A percentile compares a stretch with the other conserved stretches of the same genome.
Evolutionary conservation across 2,113 vertebrate species (phyloP).

Genomic region (Thamnophis sirtalis): DNA sequence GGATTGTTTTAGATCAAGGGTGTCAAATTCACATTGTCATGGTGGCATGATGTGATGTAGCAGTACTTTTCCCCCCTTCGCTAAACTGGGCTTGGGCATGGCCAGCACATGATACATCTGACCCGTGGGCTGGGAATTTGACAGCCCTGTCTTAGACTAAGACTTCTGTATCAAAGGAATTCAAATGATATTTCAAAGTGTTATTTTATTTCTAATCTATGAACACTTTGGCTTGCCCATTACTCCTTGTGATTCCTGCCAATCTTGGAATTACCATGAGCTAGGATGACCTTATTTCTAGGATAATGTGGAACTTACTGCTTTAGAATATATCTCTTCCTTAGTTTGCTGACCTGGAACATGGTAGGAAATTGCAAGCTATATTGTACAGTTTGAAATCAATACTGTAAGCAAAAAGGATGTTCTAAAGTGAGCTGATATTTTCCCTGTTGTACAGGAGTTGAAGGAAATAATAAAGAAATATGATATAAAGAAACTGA

Average conservation of each 20-base stretch:
- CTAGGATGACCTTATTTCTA: constrained; percentile 18
- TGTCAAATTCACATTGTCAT: too few species aligned
- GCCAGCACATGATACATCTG: too few species aligned
- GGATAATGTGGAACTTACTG: constrained; percentile 28
- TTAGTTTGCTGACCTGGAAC: constrained; percentile 24
- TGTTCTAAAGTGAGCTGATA: constrained; percentile 52
- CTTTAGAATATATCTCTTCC: constrained; percentile 35
- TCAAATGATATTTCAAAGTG: constrained; percentile 18
- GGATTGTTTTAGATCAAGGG: too few species aligned
- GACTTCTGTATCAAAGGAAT: neutral
- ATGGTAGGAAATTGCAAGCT: constrained; percentile 44
- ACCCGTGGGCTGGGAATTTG: too few species aligned
- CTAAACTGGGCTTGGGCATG: too few species aligned
- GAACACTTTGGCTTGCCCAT: constrained; percentile 26
- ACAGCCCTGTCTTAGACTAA: neutral
- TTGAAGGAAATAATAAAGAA: constrained; percentile 29
- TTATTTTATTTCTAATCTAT: constrained; percentile 34
- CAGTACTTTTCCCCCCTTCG: too few species aligned
- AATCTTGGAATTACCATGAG: neutral
- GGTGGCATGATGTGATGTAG: too few species aligned
- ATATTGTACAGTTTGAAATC: constrained; percentile 42
- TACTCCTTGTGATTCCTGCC: constrained; percentile 14
- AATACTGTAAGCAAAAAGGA: constrained; percentile 47
- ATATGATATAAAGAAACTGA: constrained; percentile 28
- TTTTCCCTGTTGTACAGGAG: constrained; percentile 49